Percentiles rank a stretch among this genome's conserved stretches.
Conservation (phyloP, 2,113 vertebrate genomes). For the Callipepla californica region DNA sequence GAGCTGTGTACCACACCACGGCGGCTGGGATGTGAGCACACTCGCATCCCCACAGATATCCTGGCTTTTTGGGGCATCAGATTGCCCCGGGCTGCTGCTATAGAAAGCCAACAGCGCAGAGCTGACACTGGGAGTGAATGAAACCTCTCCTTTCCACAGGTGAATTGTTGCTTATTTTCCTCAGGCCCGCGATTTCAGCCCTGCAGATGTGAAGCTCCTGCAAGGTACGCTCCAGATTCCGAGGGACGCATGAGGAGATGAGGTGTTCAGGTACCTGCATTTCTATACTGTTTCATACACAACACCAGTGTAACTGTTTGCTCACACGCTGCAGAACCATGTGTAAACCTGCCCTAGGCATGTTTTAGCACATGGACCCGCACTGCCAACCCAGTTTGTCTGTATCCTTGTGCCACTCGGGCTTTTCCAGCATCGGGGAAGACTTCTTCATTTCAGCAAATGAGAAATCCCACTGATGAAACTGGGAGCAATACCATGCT, state of each 20-base stretch:
- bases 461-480: not conserved
- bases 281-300: fast-evolving
- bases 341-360: not conserved
- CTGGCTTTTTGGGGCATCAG: too few relatives aligned
- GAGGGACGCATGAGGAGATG: not conserved
- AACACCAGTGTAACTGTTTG: not conserved
- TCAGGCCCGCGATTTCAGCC: not conserved
- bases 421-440: not conserved
- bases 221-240: not conserved
- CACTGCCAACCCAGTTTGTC: not conserved
- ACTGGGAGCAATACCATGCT: not conserved
- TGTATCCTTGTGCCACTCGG: fast-evolving
- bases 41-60: not conserved
- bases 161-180: not conserved
- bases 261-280: not conserved
- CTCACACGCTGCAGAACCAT: fast-evolving
- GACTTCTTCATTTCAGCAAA: fast-evolving
- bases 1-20: not conserved
- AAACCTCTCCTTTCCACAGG: not conserved
- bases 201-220: not conserved
- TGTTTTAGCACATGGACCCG: too few relatives aligned
- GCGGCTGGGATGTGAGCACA: not conserved
- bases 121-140: not conserved
- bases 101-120: not conserved
- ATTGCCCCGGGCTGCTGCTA: not conserved